A percentile compares a stretch with the other conserved stretches of the same genome.
Conservation (phyloP, 2,797 vertebrate genomes). For the Coendou prehensilis region DNA sequence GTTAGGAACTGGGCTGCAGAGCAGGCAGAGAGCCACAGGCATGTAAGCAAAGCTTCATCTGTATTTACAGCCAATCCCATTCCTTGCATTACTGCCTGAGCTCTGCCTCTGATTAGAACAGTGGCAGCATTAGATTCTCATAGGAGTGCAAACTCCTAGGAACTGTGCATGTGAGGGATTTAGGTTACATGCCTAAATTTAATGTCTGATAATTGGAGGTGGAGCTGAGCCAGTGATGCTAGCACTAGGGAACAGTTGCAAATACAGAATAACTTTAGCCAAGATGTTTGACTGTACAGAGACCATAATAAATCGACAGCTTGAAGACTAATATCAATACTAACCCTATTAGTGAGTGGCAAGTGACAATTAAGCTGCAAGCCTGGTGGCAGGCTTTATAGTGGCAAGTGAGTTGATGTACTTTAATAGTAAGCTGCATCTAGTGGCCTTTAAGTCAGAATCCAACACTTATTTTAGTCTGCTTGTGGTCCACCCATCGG, state of each 20-base stretch:
- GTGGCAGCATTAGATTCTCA: background rate
- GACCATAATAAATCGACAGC: background rate
- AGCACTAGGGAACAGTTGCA: background rate
- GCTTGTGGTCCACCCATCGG: background rate
- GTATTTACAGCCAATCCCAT: background rate
- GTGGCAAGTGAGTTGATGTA: background rate
- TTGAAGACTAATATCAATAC: background rate
- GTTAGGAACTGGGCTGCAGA: background rate
- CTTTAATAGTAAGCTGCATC: background rate
- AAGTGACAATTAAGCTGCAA: background rate
- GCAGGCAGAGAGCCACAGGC: background rate
- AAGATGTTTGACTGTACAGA: background rate
- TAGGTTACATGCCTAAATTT: background rate
- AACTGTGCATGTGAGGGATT: background rate
- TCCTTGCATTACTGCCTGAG: background rate
- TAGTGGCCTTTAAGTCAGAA: background rate
- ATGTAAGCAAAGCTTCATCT: background rate
- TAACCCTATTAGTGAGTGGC: background rate
- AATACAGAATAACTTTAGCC: background rate
- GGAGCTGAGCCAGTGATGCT: background rate
- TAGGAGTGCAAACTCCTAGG: background rate
- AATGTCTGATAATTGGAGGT: background rate
- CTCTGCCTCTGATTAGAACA: background rate
- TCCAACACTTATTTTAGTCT: background rate
- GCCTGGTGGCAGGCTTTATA: background rate